Evolutionary conservation across 2,113 vertebrate species (phyloP).

Genomic region (Microcebus lehilahytsara): DNA sequence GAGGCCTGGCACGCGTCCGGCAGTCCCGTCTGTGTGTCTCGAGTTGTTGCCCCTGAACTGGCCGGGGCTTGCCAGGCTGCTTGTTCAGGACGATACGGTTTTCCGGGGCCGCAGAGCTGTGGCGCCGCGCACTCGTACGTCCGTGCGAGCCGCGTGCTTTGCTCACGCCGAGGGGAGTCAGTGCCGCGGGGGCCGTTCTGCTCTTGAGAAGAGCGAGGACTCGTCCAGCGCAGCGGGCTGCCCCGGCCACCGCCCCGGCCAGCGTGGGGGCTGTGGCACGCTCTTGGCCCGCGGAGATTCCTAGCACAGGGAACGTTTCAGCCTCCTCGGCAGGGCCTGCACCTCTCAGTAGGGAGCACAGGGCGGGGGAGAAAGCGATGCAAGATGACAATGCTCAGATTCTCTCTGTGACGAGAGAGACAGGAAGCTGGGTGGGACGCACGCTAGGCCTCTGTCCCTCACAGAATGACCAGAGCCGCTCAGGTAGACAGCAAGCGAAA

Average conservation of each 20-base stretch:
- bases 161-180: neutral
- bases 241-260: too few species aligned
- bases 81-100: too few species aligned
- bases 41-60: too few species aligned
- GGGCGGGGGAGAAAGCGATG: neutral
- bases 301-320: fast-evolving
- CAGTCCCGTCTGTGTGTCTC: too few species aligned
- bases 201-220: neutral
- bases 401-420: neutral
- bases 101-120: too few species aligned
- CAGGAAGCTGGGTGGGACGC: neutral
- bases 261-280: too few species aligned
- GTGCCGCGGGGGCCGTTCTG: neutral
- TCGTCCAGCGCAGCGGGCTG: too few species aligned
- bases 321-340: neutral
- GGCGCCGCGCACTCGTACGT: too few species aligned
- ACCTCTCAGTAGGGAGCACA: neutral
- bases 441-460: neutral
- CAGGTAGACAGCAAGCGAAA: too few species aligned
- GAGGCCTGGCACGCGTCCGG: too few species aligned
- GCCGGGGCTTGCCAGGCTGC: too few species aligned
- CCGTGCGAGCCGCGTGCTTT: neutral
- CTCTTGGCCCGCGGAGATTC: neutral
- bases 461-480: fast-evolving
- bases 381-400: neutral